Base-by-base conservation (phyloP, 2,797 vertebrate species). In the Simalia tracyae region DNA sequence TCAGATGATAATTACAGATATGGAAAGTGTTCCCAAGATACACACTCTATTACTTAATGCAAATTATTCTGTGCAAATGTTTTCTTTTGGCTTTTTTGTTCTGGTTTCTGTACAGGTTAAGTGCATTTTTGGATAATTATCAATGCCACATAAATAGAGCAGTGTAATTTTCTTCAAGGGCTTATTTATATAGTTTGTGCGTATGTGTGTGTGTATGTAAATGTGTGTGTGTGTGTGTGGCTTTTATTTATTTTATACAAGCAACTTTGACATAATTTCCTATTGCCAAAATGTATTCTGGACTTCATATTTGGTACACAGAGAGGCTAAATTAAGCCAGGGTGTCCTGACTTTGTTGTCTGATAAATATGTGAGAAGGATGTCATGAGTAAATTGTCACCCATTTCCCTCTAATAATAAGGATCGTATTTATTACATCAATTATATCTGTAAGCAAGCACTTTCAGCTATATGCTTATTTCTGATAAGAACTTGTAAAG, bases 51-150 rank as follows among this genome's bases (percentile, higher is more conserved):
- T 96, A 95, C 84, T 85, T 95, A 94, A 36, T 90, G 87, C 19
- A 95, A 95, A 96, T 96, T 95, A 95, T 86, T 46, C 76, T 36
- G 1, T 91, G 85, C 90, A 84, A 61, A 0, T 91, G 28, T 94
- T 96, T 96, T 96, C 95, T 95, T 95, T 95, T 94, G 66, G 93
- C 88, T 93, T 93, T n/a, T 61, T 91, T 94, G 64, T 28, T 94
- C 94, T 91, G 59, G 64, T 89, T 96, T 36, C 31, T 94, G n/a
- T 92, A 86, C 89, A 94, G 2, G 91, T 92, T 89, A 93, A 92
- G 93, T 36, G 19, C 54, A 94, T 96, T 88, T 95, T 89, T 87
- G 91, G 91, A 94, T 96, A 96, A 96, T 95, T 95, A 89, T 57
- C 84, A 88, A 4, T 90, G 91, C 81, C 89, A 93, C 95, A 85